phyloP scores from a whole-genome alignment of 2,113 vertebrate genomes.

The Larimichthys crocea region DNA sequence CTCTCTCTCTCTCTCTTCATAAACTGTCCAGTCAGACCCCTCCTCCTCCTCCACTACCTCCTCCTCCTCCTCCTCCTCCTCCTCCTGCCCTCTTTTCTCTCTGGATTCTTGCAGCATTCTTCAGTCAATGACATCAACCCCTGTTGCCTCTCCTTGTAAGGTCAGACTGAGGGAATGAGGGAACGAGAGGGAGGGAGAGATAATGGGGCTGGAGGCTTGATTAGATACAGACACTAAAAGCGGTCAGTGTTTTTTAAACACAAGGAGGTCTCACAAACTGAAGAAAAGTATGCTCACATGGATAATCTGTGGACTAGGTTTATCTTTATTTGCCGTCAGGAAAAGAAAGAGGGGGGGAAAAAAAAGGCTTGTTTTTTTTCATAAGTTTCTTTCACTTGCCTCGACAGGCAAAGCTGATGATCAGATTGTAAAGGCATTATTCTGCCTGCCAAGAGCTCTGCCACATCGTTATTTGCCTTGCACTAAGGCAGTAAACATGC shows the following conservation, averaged over 20 bases:
- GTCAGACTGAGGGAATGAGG: conserved; percentile 83
- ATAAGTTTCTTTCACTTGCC: conserved; percentile 29
- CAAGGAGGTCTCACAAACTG: conserved; percentile 36
- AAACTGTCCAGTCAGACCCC: conserved; percentile 65
- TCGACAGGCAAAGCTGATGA: conserved; percentile 31
- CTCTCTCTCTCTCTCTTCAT: conserved; percentile 52
- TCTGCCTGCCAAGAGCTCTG: conserved; percentile 26
- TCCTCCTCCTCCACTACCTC: conserved; percentile 52
- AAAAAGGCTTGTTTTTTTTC: background rate
- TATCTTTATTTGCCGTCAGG: conserved; percentile 12
- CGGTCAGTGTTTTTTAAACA: conserved; percentile 52
- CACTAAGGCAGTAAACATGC: conserved; percentile 14
- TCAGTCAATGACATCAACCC: conserved; percentile 86
- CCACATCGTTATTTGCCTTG: conserved; percentile 42
- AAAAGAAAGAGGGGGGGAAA: background rate
- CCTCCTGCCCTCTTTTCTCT: conserved; percentile 60
- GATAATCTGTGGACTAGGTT: conserved; percentile 2
- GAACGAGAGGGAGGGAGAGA: conserved; percentile 77
- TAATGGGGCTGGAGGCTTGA: conserved; percentile 80
- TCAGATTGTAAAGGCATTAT: conserved; percentile 42
- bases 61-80: conserved; percentile 31
- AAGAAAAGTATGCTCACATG: conserved; percentile 32
- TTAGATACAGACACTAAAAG: conserved; percentile 80
- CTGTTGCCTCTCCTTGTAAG: conserved; percentile 88
- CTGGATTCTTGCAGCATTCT: conserved; percentile 85